These are phyloP conservation scores for Pheosia gnoma DNA, from an alignment of 2,888 invertebrate species.

Conservation along the genomic window DNA sequence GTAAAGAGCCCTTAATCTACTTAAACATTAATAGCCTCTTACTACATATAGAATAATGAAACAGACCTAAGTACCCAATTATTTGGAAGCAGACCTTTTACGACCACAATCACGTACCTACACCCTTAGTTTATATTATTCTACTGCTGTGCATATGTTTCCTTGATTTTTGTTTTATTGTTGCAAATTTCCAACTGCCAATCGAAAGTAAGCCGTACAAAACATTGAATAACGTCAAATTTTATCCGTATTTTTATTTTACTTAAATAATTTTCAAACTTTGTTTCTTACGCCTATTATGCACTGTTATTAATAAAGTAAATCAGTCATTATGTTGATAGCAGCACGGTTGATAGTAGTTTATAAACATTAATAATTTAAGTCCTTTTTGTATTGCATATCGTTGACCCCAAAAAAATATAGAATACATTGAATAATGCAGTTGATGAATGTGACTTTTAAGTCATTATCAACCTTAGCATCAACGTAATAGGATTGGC, in stretches of 20 bases:
- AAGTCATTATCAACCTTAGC: slow-evolving; percentile 9
- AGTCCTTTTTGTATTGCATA: slow-evolving; percentile 2
- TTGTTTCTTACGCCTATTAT: slow-evolving; percentile 2
- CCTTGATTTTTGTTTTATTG: slow-evolving; percentile 37
- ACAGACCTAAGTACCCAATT: slow-evolving; percentile 49
- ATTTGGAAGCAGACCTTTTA: slow-evolving; percentile 38
- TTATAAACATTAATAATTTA: too few relatives aligned
- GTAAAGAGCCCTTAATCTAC: slow-evolving; percentile 16
- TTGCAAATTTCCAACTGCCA: slow-evolving; percentile 12
- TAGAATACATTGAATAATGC: slow-evolving; percentile 9
- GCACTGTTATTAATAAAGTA: background rate
- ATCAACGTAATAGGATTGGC: background rate
- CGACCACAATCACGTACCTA: slow-evolving; percentile 58
- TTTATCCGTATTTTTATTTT: background rate
- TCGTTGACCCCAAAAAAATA: slow-evolving; percentile 10
- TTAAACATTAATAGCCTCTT: slow-evolving; percentile 34
- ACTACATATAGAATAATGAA: slow-evolving; percentile 32
- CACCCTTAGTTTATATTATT: slow-evolving; percentile 49
- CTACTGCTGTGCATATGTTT: slow-evolving; percentile 67
- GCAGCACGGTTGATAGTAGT: background rate
- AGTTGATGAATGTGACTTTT: background rate
- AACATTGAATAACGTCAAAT: fast-evolving
- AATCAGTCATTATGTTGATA: fast-evolving
- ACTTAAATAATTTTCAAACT: background rate
- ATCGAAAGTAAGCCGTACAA: background rate